phyloP scores from a whole-genome alignment of 2,113 vertebrate genomes.

The Crocuta crocuta region DNA sequence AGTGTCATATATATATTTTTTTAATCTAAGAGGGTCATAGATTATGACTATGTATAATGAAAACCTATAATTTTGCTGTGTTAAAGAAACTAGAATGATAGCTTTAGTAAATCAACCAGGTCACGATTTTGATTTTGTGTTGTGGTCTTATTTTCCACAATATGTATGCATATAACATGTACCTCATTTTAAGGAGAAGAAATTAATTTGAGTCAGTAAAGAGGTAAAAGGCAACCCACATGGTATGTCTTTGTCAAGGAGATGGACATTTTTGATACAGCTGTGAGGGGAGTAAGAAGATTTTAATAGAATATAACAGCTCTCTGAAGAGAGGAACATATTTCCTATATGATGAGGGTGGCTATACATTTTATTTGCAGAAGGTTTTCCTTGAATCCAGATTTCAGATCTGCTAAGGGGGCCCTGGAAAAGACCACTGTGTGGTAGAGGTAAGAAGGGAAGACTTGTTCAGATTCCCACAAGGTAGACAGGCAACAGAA shows the following conservation, averaged over 20 bases:
- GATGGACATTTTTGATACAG: background rate
- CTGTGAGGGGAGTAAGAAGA: conserved; percentile 15
- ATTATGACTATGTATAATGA: background rate
- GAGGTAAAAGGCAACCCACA: background rate
- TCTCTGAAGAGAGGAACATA: background rate
- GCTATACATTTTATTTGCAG: background rate
- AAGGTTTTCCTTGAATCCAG: conserved; percentile 29
- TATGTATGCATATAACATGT: background rate
- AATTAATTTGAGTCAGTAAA: conserved; percentile 56
- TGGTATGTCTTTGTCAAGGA: conserved; percentile 45
- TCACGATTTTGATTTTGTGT: background rate
- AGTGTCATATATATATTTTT: background rate
- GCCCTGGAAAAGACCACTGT: background rate
- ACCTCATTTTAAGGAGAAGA: background rate
- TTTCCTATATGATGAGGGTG: background rate
- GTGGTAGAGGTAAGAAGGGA: background rate
- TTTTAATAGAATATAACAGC: background rate
- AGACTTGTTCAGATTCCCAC: conserved; percentile 39
- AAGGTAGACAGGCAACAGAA: background rate
- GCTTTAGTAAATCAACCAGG: background rate
- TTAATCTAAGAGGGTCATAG: background rate
- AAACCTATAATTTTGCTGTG: background rate
- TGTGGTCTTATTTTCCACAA: background rate
- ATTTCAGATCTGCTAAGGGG: background rate
- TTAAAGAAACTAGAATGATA: background rate